Evolutionary conservation across 2,113 vertebrate species (phyloP).

Genomic region (Pedetes capensis): DNA sequence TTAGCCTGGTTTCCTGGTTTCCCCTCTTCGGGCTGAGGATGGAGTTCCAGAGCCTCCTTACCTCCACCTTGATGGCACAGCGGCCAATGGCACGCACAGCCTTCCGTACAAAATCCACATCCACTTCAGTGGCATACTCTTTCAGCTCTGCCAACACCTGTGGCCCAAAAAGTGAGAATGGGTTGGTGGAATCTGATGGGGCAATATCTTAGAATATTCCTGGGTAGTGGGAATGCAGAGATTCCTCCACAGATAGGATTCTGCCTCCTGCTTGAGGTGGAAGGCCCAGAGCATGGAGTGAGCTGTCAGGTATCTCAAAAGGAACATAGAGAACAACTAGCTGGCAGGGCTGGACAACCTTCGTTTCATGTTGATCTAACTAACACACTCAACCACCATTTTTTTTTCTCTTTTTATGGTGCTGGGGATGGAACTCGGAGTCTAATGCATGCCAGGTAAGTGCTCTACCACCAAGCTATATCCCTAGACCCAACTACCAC

Average conservation of each 20-base stretch:
- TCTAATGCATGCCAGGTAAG: neutral
- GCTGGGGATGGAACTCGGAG: neutral
- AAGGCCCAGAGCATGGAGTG: neutral
- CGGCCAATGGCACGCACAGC: conserved; percentile 97
- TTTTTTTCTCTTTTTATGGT: no score
- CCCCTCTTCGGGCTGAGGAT: neutral
- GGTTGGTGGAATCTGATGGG: neutral
- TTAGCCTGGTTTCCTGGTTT: neutral
- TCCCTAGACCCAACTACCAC: neutral
- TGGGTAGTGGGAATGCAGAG: neutral
- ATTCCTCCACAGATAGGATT: neutral
- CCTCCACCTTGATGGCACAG: conserved; percentile 99
- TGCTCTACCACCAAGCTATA: neutral
- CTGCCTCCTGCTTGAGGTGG: neutral
- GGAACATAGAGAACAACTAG: neutral
- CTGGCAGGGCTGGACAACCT: neutral
- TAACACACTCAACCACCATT: neutral
- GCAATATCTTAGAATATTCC: neutral
- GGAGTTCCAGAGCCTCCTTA: conserved; percentile 78
- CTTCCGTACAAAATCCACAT: conserved; percentile 98
- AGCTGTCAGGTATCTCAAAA: neutral
- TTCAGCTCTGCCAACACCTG: conserved; percentile 98
- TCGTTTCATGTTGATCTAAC: neutral
- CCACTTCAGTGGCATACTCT: conserved; percentile 98
- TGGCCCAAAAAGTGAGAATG: neutral